Evolutionary conservation across 2,113 vertebrate species (phyloP).

Genomic region (Xerus inauris): DNA sequence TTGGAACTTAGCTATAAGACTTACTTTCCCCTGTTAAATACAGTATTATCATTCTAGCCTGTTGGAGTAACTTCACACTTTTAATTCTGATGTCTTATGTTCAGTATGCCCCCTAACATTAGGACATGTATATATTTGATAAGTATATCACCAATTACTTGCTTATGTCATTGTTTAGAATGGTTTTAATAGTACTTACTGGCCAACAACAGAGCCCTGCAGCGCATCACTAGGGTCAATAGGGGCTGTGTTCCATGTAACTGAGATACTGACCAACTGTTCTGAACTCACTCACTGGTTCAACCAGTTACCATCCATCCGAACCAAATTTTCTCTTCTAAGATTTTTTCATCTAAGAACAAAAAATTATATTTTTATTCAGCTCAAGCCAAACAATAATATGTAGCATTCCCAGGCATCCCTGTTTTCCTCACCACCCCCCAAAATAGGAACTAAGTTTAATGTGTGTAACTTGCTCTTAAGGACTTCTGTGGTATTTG

Average conservation of each 20-base stretch:
- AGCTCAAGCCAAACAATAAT: not conserved
- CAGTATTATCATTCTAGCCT: constrained; percentile 3
- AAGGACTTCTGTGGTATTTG: not conserved
- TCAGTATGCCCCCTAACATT: not conserved
- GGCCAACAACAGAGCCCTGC: not conserved
- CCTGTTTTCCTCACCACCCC: not conserved
- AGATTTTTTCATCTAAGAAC: not conserved
- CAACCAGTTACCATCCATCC: not conserved
- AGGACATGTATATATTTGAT: not conserved
- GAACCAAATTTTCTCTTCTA: not conserved
- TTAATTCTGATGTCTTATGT: constrained; percentile 24
- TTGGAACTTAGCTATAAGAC: not conserved
- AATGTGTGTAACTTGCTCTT: not conserved
- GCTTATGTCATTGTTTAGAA: not conserved
- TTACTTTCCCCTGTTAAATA: constrained; percentile 33
- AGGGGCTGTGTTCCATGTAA: not conserved
- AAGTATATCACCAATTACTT: not conserved
- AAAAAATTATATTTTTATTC: constrained; percentile 45
- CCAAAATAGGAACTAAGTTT: not conserved
- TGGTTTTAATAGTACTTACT: not conserved
- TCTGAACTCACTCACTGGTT: not conserved
- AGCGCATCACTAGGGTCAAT: not conserved
- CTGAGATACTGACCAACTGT: not conserved
- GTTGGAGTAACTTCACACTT: not conserved
- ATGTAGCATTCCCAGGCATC: not conserved